Evolutionary conservation across 1,140 invertebrate species (phyloP), one percentile per base, ranked within the genome.

Genomic region (Megalonaias nervosa): DNA sequence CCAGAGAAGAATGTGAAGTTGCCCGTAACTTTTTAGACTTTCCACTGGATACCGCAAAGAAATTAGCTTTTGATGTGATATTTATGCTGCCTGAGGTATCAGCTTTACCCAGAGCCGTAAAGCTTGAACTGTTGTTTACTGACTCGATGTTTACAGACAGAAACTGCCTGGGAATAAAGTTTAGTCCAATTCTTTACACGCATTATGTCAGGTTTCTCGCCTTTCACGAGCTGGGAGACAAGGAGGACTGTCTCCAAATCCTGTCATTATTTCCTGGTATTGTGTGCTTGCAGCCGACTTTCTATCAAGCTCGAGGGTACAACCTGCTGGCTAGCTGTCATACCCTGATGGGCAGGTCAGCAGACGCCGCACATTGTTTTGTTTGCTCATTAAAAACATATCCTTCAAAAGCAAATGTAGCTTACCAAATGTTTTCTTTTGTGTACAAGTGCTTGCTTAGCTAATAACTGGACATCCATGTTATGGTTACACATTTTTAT

Each of bases 31-130:
- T 67, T 19, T 67, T 67, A 31, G 26, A 23, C 15, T 67, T 12
- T 31, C 65, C 65, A 38, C 6, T 15, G 21, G 65, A 12, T 9
- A 23, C 65, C 21, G 15, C 31, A 12, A 67, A 48, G 19, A 38
- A 26, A 15, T 1, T 67, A 48, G 16, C 65, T 31, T 67, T 67
- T 67, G 65, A 67, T 67, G 65, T 21, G 19, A 67, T 48, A n/a
- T 67, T 67, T 31, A 67, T 67, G 65, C 65, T 67, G 16, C 65
- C 65, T n/a, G 65, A 67, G 31, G 14, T 23, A 31, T 21, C 65
- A 3, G 65, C 65, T 67, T 67, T 67, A 19, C 65, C 65, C 15
- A 67, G 12, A 17, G 65, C 26, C 1, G 16, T 67, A 48, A 67
- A 31, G 21, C 26, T 67, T 16, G 65, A 67, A 31, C 31, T 67